Conservation (phyloP, 2,113 vertebrate genomes). For the Aplodontia rufa region DNA sequence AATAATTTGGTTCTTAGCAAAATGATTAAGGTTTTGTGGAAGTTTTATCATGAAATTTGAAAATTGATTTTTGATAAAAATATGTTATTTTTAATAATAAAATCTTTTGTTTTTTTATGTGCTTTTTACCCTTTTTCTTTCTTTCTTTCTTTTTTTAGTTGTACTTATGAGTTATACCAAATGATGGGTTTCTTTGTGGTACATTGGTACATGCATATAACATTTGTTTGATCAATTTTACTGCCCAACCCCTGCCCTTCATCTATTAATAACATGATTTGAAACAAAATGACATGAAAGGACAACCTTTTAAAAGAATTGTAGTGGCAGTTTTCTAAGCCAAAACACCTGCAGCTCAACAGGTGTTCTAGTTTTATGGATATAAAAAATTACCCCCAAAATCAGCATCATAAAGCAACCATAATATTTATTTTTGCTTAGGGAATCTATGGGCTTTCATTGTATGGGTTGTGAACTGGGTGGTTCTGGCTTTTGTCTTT, state of each 20-base stretch:
- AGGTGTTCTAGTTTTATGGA: background rate
- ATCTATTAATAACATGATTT: background rate
- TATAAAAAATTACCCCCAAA: background rate
- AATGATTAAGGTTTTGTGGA: background rate
- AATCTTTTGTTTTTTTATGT: background rate
- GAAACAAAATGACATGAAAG: background rate
- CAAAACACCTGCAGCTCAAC: background rate
- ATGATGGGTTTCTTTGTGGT: too few species aligned
- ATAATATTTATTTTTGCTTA: background rate
- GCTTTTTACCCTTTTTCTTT: too few species aligned
- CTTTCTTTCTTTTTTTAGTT: too few species aligned
- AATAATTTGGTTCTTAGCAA: background rate
- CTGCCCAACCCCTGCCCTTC: too few species aligned
- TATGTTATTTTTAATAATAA: background rate
- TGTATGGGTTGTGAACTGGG: background rate
- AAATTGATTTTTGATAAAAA: background rate
- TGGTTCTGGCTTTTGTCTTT: background rate
- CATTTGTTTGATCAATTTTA: too few species aligned
- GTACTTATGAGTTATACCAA: too few species aligned
- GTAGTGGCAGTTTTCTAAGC: background rate
- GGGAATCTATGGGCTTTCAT: background rate
- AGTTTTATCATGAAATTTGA: background rate
- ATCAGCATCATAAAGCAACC: background rate
- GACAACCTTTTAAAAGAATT: background rate
- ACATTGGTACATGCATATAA: too few species aligned